phyloP scores from a whole-genome alignment of 2,797 vertebrate species.

The Echiichthys vipera region DNA sequence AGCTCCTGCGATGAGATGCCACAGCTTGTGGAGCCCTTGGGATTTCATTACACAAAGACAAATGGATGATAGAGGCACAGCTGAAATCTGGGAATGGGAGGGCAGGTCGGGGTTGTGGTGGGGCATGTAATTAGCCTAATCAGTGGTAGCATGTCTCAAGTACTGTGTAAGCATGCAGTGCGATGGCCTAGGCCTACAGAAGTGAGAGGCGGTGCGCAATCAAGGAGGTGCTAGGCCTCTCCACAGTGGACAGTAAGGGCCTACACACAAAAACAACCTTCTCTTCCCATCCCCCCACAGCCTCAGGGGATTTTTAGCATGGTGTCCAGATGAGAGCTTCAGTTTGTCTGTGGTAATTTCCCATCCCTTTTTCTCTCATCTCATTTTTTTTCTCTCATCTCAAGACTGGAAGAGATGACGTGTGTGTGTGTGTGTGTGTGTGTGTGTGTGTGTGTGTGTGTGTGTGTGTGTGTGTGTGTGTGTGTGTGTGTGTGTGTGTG shows the following conservation, averaged over 20 bases:
- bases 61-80: conserved; percentile 73
- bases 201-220: conserved; percentile 37
- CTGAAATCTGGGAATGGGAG: conserved; percentile 52
- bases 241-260: no score
- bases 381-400: no score
- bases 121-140: conserved; percentile 73
- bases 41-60: conserved; percentile 83
- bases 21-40: conserved; percentile 55
- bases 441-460: no score
- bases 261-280: conserved; percentile 4
- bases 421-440: not conserved
- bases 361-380: conserved; percentile 10
- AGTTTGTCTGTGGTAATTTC: conserved; percentile 35
- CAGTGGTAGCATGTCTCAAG: conserved; percentile 67
- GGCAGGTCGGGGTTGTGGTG: conserved; percentile 11
- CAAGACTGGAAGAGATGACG: conserved; percentile 16
- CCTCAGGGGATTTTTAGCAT: conserved; percentile 14
- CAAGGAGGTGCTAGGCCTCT: conserved; percentile 36
- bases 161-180: conserved; percentile 48
- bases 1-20: conserved; percentile 72
- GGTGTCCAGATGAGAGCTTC: conserved; percentile 16
- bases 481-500: no score
- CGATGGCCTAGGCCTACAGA: no score
- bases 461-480: no score
- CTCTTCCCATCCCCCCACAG: not conserved